Evolutionary conservation across 2,113 vertebrate species (phyloP), one percentile per base, ranked within the genome.

Genomic region (Turnix velox): DNA sequence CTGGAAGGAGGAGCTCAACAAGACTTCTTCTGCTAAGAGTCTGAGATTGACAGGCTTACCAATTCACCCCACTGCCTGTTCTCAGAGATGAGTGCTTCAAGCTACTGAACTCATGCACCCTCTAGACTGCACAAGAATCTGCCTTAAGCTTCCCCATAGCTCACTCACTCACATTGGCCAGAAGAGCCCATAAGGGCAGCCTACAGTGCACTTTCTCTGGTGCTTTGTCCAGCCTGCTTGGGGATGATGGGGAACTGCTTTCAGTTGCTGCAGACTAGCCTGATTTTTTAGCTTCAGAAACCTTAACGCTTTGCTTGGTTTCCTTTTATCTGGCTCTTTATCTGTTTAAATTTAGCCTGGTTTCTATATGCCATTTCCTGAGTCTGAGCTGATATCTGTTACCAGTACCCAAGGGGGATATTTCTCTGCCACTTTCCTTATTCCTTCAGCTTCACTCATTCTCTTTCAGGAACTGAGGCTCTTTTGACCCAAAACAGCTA

Each of bases 271-370:
- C 59, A 85, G 66, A 87, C 43, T 15, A 65, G 62, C 43, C 27
- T 7, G 6, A 40, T 87, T 93, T 96, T 96, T 84, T 96, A 92
- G 91, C 81, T 96, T 83, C 87, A 87, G 46, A 96, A 94, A 48
- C 37, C 80, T 80, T 96, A 94, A 95, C 10, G 66, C 76, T 96
- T 94, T 91, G 68, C 83, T 92, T 91, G 96, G 91, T 95, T 93
- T 87, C 94, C 84, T 95, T 94, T 95, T 95, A 96, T 95, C 84
- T 49, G 82, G n/a, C 95, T 95, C 95, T 92, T 89, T 93, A 96
- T 94, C 90, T 92, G 79, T 93, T 96, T 94, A 95, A 91, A 96
- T 96, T 95, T 95, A 96, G 96, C 88, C 94, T 95, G 90, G 93
- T 96, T 96, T 63, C 57, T 85, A 58, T 71, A 73, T 15, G 35